Base-by-base conservation (phyloP, 2,113 vertebrate species). In the Geococcyx californianus region DNA sequence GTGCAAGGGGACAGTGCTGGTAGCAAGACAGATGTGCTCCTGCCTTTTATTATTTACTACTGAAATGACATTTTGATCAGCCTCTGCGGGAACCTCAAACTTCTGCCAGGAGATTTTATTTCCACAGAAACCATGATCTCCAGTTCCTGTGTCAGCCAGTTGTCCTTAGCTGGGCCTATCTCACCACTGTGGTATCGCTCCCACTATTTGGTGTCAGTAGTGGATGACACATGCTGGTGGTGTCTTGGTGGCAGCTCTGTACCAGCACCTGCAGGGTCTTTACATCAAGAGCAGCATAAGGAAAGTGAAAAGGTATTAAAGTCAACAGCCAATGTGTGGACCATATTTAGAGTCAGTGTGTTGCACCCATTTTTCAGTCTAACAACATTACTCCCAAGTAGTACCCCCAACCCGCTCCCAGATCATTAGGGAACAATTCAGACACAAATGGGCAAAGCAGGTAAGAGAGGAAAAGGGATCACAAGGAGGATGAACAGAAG, bases 41-140 rank as follows among this genome's bases (percentile, higher is more conserved):
- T 77, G 44, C 13, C 54, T 72, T 76, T 72, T 62, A 36, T 40
- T 82, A 63, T 63, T 87, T 88, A 69, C 58, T 45, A 82, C 13
- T 31, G 58, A 90, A 84, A 80, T 33, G 31, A 66, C 66, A 58
- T 52, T 83, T 90, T 93, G 40, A 85, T 90, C 58, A 91, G 40
- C 13, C 18, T 60, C 78, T 64, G 54, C 42, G 36, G 74, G 52
- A 76, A 89, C 45, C 44, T 73, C 28, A 82, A 17, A 31, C 7
- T 38, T 31, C 70, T 76, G 40, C 49, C 49, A 72, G 79, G 58
- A 47, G 70, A 69, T 54, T 81, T 77, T 33, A 81, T 77, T 88
- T 60, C 44, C 75, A 68, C 5, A 13, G 49, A 73, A 91, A 64
- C 33, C 16, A 49, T 42, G 44, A 20, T 16, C 49, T 56, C 36